Evolutionary conservation across 2,797 vertebrate genomes (phyloP).

Genomic region (Muscicapa comitata): DNA sequence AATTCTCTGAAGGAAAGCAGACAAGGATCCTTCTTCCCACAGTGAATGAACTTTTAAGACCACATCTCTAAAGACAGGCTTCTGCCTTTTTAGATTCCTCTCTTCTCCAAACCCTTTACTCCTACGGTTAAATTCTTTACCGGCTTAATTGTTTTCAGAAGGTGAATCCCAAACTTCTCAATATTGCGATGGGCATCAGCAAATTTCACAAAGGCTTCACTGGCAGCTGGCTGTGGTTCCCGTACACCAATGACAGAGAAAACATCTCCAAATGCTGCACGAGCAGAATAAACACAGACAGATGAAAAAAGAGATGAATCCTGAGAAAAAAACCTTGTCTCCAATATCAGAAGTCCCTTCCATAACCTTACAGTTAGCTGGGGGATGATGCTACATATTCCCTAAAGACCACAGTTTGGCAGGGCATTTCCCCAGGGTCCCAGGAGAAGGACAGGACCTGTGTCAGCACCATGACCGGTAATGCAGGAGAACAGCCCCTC

Average conservation of each 20-base stretch:
- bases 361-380: background rate
- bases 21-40: background rate
- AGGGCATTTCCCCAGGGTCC: background rate
- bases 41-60: background rate
- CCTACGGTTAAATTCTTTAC: conserved; percentile 67
- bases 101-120: background rate
- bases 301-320: background rate
- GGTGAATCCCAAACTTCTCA: conserved; percentile 95
- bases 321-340: background rate
- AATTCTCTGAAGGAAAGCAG: background rate
- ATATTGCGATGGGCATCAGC: conserved; percentile 96
- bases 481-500: background rate
- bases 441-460: background rate
- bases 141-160: conserved; percentile 96
- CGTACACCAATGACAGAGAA: conserved; percentile 97
- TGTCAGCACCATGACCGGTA: background rate
- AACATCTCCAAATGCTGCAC: conserved; percentile 93
- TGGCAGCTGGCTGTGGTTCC: conserved; percentile 94
- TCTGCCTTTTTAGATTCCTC: background rate
- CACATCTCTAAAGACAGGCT: background rate
- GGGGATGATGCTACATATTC: background rate
- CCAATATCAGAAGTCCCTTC: background rate
- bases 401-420: background rate
- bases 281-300: background rate
- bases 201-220: conserved; percentile 97